A percentile compares a stretch with the other conserved stretches of the same genome.
Conservation (phyloP, 2,113 vertebrate genomes). For the Peucedramus taeniatus region DNA sequence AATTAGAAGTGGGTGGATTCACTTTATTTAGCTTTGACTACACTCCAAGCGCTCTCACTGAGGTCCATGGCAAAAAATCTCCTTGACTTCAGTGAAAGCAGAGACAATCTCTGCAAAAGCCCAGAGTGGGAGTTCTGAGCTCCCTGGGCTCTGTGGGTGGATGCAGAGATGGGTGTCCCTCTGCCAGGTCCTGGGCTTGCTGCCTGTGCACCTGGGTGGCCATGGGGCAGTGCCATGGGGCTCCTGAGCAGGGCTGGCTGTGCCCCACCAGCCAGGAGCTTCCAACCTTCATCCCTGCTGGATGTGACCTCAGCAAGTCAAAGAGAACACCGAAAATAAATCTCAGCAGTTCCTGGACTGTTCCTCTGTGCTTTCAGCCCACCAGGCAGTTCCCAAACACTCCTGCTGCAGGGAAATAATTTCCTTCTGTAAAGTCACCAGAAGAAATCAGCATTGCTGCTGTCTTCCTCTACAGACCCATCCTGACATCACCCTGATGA, state of each 20-base stretch:
- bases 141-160: background rate
- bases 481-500: background rate
- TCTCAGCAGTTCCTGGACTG: background rate
- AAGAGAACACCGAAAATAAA: background rate
- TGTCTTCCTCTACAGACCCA: background rate
- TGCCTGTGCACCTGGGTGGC: accelerated
- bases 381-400: background rate
- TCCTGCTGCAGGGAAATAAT: background rate
- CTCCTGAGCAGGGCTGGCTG: background rate
- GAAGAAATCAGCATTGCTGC: background rate
- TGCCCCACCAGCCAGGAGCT: background rate
- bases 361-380: background rate
- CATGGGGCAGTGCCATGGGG: accelerated
- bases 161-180: background rate
- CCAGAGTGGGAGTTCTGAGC: background rate
- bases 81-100: background rate
- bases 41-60: background rate
- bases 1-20: background rate
- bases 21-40: background rate
- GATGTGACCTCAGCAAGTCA: background rate
- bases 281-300: background rate
- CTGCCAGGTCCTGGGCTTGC: background rate
- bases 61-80: background rate
- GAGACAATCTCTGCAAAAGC: background rate
- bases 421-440: background rate